Conservation (phyloP, 2,888 invertebrate genomes). For the Aphidius colemani region DNA sequence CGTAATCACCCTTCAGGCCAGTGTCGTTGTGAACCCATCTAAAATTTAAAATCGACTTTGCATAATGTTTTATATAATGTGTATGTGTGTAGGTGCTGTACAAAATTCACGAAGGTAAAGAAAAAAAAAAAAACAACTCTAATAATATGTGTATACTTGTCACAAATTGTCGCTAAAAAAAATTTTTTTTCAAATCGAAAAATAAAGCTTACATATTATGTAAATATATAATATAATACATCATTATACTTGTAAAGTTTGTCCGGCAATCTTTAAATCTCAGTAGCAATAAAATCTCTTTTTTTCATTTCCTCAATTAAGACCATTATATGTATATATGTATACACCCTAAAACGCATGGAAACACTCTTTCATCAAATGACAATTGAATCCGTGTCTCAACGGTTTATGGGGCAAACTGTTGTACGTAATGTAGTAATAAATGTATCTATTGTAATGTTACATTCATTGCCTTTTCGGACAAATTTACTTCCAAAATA, state of each 20-base stretch:
- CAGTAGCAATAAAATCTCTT: no score
- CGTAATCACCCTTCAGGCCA: conserved; percentile 28
- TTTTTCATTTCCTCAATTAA: no score
- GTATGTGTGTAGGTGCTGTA: not conserved
- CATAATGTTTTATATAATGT: conserved; percentile 48
- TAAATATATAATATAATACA: not conserved
- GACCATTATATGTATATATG: not conserved
- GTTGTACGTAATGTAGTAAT: conserved; percentile 57
- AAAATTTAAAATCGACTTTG: conserved; percentile 59
- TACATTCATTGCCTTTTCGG: conserved; percentile 44
- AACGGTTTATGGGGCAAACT: conserved; percentile 29
- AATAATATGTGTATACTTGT: not conserved
- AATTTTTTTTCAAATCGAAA: not conserved
- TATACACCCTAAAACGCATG: not conserved
- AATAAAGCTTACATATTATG: not conserved
- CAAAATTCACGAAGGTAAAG: no score
- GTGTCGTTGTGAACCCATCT: conserved; percentile 45
- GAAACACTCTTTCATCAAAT: not conserved
- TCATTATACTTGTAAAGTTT: no score
- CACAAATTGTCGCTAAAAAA: not conserved
- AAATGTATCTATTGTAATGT: conserved; percentile 56
- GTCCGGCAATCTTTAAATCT: no score
- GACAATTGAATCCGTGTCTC: conserved; percentile 17
- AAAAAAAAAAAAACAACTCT: no score
- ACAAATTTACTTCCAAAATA: conserved; percentile 53